Conservation (phyloP, 2,797 vertebrate species). For the Sebastes baramenuke region DNA sequence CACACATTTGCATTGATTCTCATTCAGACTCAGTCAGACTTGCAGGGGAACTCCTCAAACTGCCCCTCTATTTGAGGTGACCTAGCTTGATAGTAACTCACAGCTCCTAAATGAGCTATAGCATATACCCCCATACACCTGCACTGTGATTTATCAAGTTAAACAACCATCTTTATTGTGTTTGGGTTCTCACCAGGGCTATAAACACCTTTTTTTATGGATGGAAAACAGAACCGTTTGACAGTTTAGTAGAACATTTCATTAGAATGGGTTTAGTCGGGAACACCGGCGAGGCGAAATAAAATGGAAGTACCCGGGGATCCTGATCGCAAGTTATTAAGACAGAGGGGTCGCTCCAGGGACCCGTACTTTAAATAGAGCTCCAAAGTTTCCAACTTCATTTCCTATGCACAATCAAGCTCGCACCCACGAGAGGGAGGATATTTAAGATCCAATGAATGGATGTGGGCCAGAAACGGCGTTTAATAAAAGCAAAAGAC, state of each 20-base stretch:
- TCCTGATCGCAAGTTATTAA: conserved; percentile 88
- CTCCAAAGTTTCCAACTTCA: conserved; percentile 86
- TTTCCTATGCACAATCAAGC: conserved; percentile 91
- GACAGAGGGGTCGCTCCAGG: conserved; percentile 81
- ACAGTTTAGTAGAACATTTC: conserved; percentile 85
- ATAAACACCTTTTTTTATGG: conserved; percentile 78
- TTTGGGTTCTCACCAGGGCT: conserved; percentile 74
- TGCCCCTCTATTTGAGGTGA: conserved; percentile 12
- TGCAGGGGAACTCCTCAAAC: conserved; percentile 4
- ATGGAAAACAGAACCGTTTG: conserved; percentile 74
- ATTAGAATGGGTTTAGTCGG: conserved; percentile 83
- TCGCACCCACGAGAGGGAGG: conserved; percentile 79
- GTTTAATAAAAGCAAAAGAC: conserved; percentile 81
- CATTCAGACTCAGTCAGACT: not conserved
- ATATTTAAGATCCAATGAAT: conserved; percentile 87
- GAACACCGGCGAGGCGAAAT: conserved; percentile 77
- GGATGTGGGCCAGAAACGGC: conserved; percentile 81
- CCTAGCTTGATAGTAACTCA: conserved; percentile 16
- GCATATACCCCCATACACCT: conserved; percentile 76
- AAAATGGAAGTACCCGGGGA: conserved; percentile 79
- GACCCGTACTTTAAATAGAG: conserved; percentile 88
- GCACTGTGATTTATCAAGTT: conserved; percentile 73
- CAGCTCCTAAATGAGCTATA: conserved; percentile 67
- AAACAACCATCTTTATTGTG: conserved; percentile 76
- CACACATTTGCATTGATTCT: not conserved